These are phyloP conservation scores for Lycia hirtaria DNA, from an alignment of 2,888 invertebrate species.

Conservation along the genomic window DNA sequence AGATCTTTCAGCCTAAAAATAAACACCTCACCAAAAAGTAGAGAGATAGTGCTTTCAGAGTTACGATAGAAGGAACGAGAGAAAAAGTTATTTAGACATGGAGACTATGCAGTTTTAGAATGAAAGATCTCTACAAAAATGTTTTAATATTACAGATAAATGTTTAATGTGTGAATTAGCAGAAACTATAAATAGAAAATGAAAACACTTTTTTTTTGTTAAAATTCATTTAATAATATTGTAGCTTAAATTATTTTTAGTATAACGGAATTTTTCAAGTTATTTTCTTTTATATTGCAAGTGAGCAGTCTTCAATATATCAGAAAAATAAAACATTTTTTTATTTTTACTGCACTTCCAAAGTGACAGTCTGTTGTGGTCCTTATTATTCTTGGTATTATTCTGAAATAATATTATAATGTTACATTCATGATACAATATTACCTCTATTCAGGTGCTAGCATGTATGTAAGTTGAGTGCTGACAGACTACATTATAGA, in stretches of 20 bases:
- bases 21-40: too few species aligned
- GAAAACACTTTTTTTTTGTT: neutral
- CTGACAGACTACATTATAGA: too few species aligned
- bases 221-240: conserved; percentile 1
- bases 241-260: conserved; percentile 3
- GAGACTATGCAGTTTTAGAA: too few species aligned
- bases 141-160: too few species aligned
- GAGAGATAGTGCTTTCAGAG: too few species aligned
- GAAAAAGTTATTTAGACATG: too few species aligned
- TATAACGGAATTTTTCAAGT: conserved; percentile 3
- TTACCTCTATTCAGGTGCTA: too few species aligned
- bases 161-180: too few species aligned
- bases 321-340: neutral
- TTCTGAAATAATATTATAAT: conserved; percentile 35
- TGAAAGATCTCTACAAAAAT: too few species aligned
- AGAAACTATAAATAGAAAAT: neutral
- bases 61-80: too few species aligned
- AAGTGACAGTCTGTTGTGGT: conserved; percentile 10
- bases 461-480: too few species aligned
- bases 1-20: too few species aligned
- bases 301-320: conserved; percentile 1
- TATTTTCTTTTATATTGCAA: neutral
- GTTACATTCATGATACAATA: conserved; percentile 19
- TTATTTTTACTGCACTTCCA: conserved; percentile 6
- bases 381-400: conserved; percentile 17